Percentiles rank a stretch among this genome's conserved stretches.
Evolutionary conservation across 2,113 vertebrate genomes (phyloP).

Genomic region (Sinocyclocheilus rhinocerous): DNA sequence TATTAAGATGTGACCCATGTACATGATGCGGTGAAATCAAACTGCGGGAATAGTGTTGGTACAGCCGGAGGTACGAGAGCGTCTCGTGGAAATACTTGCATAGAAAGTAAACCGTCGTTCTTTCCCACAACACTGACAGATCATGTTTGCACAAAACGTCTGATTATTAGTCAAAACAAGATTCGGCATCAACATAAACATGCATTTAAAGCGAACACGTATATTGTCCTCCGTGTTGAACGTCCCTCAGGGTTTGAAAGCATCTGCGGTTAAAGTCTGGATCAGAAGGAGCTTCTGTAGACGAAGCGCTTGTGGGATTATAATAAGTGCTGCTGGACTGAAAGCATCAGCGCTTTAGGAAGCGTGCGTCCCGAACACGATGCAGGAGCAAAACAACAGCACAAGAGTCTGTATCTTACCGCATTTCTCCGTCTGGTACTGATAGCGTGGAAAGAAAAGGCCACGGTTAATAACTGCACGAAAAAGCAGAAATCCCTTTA

Average conservation of each 20-base stretch:
- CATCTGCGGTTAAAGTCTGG: neutral
- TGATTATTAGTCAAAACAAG: constrained; percentile 15
- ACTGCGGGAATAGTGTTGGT: constrained; percentile 79
- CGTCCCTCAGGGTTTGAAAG: neutral
- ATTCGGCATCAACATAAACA: neutral
- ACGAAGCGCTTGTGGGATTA: neutral
- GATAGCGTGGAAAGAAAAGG: constrained; percentile 82
- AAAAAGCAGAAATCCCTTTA: constrained; percentile 74
- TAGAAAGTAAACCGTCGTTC: constrained; percentile 75
- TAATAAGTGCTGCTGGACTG: neutral
- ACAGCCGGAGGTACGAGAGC: constrained; percentile 75
- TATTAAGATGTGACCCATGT: constrained; percentile 94
- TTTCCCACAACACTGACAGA: constrained; percentile 16
- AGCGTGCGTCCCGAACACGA: neutral
- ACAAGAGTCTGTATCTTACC: constrained; percentile 48
- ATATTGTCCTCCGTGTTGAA: neutral
- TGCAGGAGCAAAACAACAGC: neutral
- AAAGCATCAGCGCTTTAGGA: too few species aligned
- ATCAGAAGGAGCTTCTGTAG: neutral
- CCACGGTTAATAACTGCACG: constrained; percentile 88
- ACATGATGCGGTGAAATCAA: constrained; percentile 88
- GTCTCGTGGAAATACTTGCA: constrained; percentile 74
- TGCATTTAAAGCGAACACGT: neutral
- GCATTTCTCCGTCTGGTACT: constrained; percentile 77
- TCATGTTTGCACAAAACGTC: constrained; percentile 31